Conservation (phyloP, 2,113 vertebrate genomes). For the Galeopterus variegatus region DNA sequence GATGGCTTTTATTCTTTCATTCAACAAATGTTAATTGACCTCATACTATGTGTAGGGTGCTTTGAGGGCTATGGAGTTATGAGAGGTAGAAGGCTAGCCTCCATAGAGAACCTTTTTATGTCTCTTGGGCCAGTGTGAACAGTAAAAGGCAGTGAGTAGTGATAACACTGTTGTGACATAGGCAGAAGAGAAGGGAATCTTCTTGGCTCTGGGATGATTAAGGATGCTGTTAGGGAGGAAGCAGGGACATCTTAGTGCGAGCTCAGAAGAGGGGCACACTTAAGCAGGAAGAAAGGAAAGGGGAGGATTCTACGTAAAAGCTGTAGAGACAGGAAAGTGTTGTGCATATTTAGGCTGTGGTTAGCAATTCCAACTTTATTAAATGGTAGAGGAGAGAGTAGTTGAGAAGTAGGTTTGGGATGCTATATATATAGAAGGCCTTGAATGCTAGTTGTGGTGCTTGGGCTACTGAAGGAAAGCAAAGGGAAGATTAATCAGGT, state of each 20-base stretch:
- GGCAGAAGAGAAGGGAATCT: neutral
- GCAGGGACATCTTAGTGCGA: neutral
- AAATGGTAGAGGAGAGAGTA: neutral
- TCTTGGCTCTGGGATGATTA: neutral
- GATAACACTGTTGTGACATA: neutral
- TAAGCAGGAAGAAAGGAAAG: neutral
- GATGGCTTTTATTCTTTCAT: neutral
- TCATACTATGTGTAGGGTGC: neutral
- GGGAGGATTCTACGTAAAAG: neutral
- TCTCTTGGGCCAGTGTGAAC: neutral
- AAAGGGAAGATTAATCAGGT: neutral
- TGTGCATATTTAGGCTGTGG: neutral
- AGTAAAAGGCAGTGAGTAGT: neutral
- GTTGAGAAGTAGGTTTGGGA: neutral
- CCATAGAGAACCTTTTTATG: neutral
- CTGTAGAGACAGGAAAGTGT: neutral
- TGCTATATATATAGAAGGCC: neutral
- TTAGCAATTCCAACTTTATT: neutral
- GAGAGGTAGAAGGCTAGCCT: neutral
- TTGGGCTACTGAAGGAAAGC: neutral
- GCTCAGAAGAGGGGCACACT: neutral
- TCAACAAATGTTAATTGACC: neutral
- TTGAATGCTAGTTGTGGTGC: neutral
- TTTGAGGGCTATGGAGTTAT: neutral
- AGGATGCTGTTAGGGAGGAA: neutral